Conservation (phyloP, 2,113 vertebrate genomes). For the Typhlomys cinereus region DNA sequence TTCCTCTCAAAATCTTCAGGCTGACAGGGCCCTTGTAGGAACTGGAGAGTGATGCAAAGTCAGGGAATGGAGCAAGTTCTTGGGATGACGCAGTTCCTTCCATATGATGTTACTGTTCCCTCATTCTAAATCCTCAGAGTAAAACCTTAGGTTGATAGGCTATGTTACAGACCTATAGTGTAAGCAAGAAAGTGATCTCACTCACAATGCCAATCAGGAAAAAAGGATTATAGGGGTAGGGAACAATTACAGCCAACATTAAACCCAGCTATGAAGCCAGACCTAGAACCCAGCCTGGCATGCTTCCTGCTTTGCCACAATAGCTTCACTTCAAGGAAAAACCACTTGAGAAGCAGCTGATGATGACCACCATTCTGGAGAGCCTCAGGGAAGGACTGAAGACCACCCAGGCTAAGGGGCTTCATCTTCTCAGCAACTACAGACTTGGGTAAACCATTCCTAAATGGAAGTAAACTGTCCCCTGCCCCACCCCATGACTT, state of each 20-base stretch:
- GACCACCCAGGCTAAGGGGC: background rate
- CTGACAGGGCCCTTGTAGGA: background rate
- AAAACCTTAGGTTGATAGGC: background rate
- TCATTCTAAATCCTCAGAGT: background rate
- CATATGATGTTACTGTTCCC: background rate
- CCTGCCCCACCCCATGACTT: background rate
- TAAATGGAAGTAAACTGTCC: background rate
- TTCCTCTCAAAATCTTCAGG: background rate
- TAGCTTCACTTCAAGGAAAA: background rate
- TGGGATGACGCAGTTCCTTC: background rate
- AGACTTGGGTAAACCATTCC: background rate
- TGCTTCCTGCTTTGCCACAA: background rate
- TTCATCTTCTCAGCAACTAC: background rate
- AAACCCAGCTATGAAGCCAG: background rate
- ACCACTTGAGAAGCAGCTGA: background rate
- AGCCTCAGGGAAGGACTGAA: background rate
- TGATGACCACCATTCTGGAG: background rate
- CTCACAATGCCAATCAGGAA: background rate
- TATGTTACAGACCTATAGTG: background rate
- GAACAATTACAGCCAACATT: background rate
- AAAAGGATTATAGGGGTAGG: background rate
- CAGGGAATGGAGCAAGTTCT: rapidly evolving
- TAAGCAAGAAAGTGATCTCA: background rate
- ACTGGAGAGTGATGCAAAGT: background rate
- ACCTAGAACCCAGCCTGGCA: background rate